Base-by-base conservation (phyloP, 2,113 vertebrate genomes). In the Scytalopus superciliaris region DNA sequence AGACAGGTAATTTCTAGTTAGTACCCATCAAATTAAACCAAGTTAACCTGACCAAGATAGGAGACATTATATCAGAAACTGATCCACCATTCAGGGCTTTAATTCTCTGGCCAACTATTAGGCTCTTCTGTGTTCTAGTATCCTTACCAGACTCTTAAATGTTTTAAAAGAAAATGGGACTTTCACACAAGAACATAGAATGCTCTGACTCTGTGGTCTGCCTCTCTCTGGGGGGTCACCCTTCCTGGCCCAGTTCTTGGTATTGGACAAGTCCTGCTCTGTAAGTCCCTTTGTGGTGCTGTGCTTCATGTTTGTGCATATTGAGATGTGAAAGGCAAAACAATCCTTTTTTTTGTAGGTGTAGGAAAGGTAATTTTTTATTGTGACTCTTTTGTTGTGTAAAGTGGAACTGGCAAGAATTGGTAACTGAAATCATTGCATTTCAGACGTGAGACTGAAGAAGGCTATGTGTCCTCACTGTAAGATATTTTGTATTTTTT, bases 1-100 rank as follows among this genome's bases (percentile, higher is more conserved):
- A 80, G 67, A 83, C 64, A 77, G 75, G 64, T 82, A 3, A 69
- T 93, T 93, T 85, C 59, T 90, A 88, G 92, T 95, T 89, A 92
- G 79, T 86, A 69, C 22, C 49, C 12, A 1, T 86, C 59, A 96
- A 86, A 89, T 84, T 85, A 90, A 86, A 73, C 64, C 52, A 80
- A 77, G 39, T 47, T 91, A 63, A 50, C 66, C 59, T 45, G 49
- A 39, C 31, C 22, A 68, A 83, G 18, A 60, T 4, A 3, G 59
- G 47, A 88, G 42, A 8, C 56, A 42, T 52, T 87, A 11, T 55
- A 73, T 45, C 28, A 80, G 84, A 87, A 80, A 77, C 45, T 42
- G 27, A 28, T 19, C 44, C 83, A 19, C 59, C 56, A 67, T 73
- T 72, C n/a, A 63, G 22, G 12, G 9, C 39, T 94, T 94, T 84